Conservation (phyloP, 2,113 vertebrate species). For the Delphinus delphis region DNA sequence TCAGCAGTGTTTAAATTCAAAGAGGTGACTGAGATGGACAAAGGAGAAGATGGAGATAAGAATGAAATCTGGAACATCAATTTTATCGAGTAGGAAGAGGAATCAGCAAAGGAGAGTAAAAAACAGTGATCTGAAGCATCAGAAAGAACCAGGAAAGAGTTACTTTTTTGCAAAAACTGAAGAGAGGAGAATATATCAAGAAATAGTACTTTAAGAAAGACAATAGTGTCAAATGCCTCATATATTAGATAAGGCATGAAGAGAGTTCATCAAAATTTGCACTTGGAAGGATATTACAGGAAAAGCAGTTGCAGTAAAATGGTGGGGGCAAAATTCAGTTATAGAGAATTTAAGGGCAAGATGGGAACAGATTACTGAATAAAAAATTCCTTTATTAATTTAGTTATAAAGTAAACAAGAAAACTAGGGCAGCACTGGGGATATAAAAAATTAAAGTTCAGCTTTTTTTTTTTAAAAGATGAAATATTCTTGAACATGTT, state of each 20-base stretch:
- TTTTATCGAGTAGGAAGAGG: neutral
- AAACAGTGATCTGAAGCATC: neutral
- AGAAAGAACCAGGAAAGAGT: neutral
- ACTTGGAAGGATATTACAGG: neutral
- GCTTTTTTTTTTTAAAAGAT: neutral
- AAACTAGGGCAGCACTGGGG: neutral
- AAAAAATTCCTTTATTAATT: conserved; percentile 11
- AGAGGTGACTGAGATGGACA: neutral
- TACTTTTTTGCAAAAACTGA: neutral
- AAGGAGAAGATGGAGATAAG: neutral
- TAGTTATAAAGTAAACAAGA: neutral
- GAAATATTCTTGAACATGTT: neutral
- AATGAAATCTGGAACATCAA: neutral
- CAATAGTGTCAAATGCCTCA: neutral
- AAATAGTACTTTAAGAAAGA: neutral
- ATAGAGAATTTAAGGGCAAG: neutral
- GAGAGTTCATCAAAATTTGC: neutral
- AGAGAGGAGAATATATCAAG: neutral
- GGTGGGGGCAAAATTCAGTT: neutral
- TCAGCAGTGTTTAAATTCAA: neutral
- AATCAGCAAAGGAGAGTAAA: neutral
- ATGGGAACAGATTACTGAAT: neutral
- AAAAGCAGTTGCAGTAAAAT: neutral
- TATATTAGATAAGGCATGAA: neutral
- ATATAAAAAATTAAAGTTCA: neutral